Base-by-base conservation (phyloP, 2,888 invertebrate genomes). In the Notocelia uddmanniana region DNA sequence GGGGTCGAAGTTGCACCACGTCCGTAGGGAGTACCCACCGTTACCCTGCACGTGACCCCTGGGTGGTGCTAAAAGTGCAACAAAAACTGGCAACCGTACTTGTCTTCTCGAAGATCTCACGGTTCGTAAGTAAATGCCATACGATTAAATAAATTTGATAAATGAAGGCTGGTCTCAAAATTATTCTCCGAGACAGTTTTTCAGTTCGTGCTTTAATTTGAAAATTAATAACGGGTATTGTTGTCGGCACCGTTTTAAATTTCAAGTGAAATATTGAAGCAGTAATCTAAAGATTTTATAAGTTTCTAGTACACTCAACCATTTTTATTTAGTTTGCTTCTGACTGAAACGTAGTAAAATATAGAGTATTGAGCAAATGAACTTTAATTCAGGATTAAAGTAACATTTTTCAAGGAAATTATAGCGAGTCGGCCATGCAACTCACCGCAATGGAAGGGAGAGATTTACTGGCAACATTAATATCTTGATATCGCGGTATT, bases 401-500 rank as follows among this genome's bases (percentile, higher is more conserved):
- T 55, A 37, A 57, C 21, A 55, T 18, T 68, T 62, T 68, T 34
- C 37, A 37, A 45, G 55, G 64, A 64, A 64, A 19, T 64, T 58
- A 50, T 64, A 67, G 50, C 55, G 45, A n/a, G 26, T 26, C 45
- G 26, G 60, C 50, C 48, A 72, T 68, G 72, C 72, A 67, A 18
- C 54, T 55, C 62, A 68, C 67, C 60, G 72, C 62, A 68, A 50
- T 55, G 58, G 59, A 31, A 62, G 67, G 71, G 50, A 50, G 45
- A 68, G 72, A 72, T 72, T 72, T 67, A 72, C 68, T 57, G 55
- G 37, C 64, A 67, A 64, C 76, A 75, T 75, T 76, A 75, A 76
- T 74, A 75, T 75, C 68, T 68, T 62, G 69, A 68, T 58, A 73
- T 69, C 62, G 68, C 74, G 73, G 75, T 74, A 76, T 74, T 75